Percentiles rank a stretch among this genome's conserved stretches.
These are phyloP conservation scores for Phaethornis superciliosus DNA, from an alignment of 2,113 vertebrate genomes.

Conservation along the genomic window DNA sequence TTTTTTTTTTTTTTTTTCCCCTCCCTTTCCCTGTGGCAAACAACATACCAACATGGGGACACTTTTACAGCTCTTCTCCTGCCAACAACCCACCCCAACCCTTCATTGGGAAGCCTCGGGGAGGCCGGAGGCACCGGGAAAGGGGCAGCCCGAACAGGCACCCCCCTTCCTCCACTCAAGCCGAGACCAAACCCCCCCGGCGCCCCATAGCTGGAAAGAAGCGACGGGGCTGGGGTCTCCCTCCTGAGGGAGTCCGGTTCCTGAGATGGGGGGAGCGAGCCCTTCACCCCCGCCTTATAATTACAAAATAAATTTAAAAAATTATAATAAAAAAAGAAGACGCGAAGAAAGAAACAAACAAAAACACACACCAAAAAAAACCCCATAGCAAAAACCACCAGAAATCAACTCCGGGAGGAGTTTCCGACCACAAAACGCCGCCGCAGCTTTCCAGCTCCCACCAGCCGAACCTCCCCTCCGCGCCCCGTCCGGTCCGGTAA, in stretches of 20 bases:
- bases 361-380: too few species aligned
- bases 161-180: too few species aligned
- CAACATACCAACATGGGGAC: background rate
- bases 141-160: background rate
- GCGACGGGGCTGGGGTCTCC: background rate
- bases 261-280: background rate
- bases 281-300: fast-evolving
- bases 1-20: background rate
- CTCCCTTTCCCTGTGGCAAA: background rate
- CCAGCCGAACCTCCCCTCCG: too few species aligned
- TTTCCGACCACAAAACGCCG: background rate
- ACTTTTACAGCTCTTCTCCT: background rate
- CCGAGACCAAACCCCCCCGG: background rate
- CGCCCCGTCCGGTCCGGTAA: background rate
- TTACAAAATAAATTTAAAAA: too few species aligned
- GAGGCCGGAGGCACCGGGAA: background rate
- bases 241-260: background rate
- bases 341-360: too few species aligned
- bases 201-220: background rate
- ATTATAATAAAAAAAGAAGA: too few species aligned
- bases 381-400: background rate
- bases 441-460: background rate
- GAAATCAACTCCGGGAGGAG: background rate
- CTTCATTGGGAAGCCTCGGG: background rate
- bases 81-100: background rate